Conservation (phyloP, 2,888 invertebrate genomes). For the Agrotis segetum region DNA sequence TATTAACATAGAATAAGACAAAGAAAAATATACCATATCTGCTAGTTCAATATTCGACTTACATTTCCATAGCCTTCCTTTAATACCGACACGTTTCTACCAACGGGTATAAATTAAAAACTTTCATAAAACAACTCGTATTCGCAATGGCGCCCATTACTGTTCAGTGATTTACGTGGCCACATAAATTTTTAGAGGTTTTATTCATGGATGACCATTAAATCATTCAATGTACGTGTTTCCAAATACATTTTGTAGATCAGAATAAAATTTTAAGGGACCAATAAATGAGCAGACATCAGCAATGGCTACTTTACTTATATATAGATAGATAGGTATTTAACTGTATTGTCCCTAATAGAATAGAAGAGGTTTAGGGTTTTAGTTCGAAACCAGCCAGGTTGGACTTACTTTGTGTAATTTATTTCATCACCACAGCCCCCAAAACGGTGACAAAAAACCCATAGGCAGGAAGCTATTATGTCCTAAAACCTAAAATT, state of each 20-base stretch:
- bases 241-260: slow-evolving; percentile 14
- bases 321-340: too few relatives aligned
- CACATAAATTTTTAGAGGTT: slow-evolving; percentile 44
- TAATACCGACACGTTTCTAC: slow-evolving; percentile 23
- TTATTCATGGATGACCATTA: slow-evolving; percentile 38
- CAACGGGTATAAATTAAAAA: slow-evolving; percentile 59
- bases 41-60: slow-evolving; percentile 6
- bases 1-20: not conserved
- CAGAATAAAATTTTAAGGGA: not conserved
- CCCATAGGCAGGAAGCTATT: too few relatives aligned
- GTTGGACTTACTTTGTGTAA: too few relatives aligned
- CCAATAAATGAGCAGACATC: not conserved
- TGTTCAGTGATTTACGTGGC: slow-evolving; percentile 48
- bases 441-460: too few relatives aligned
- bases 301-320: not conserved
- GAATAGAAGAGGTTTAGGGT: too few relatives aligned
- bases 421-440: too few relatives aligned
- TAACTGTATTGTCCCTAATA: not conserved
- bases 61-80: slow-evolving; percentile 16
- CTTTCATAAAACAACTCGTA: slow-evolving; percentile 52
- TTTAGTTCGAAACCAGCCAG: too few relatives aligned
- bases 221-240: slow-evolving; percentile 43
- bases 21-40: slow-evolving; percentile 4
- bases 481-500: too few relatives aligned
- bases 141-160: slow-evolving; percentile 52